phyloP scores from a whole-genome alignment of 1,140 invertebrate genomes.

The Drosophila micromelanica region DNA sequence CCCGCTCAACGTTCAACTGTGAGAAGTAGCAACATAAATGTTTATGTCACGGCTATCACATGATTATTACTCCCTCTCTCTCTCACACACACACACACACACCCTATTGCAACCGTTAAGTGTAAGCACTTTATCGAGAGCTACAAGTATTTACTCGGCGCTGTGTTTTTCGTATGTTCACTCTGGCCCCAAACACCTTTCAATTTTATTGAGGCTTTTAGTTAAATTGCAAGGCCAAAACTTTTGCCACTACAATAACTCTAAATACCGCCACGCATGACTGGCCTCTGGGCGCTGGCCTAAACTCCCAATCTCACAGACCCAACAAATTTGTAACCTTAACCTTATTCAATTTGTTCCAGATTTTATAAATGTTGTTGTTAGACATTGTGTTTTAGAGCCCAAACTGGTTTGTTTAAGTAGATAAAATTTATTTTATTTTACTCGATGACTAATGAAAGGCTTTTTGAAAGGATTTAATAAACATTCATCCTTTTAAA shows the following conservation, averaged over 20 bases:
- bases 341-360: slow-evolving; percentile 69
- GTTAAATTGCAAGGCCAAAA: slow-evolving; percentile 75
- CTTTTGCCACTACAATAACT: slow-evolving; percentile 71
- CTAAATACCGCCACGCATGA: slow-evolving; percentile 52
- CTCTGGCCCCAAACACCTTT: slow-evolving; percentile 58
- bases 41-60: slow-evolving; percentile 53
- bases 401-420: neutral
- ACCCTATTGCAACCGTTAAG: slow-evolving; percentile 20
- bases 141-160: slow-evolving; percentile 27
- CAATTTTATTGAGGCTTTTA: slow-evolving; percentile 74
- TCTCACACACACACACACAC: neutral
- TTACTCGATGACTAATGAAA: neutral
- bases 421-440: neutral
- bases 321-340: slow-evolving; percentile 38
- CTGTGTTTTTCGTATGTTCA: slow-evolving; percentile 8
- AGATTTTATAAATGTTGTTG: slow-evolving; percentile 24
- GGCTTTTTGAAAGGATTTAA: neutral
- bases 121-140: slow-evolving; percentile 47
- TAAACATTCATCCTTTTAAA: neutral
- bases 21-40: slow-evolving; percentile 67
- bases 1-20: neutral
- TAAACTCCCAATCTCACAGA: slow-evolving; percentile 37
- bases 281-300: slow-evolving; percentile 18
- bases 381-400: neutral
- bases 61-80: slow-evolving; percentile 43